Base-by-base conservation (phyloP, 2,888 invertebrate genomes). In the Pilophorus perplexus region DNA sequence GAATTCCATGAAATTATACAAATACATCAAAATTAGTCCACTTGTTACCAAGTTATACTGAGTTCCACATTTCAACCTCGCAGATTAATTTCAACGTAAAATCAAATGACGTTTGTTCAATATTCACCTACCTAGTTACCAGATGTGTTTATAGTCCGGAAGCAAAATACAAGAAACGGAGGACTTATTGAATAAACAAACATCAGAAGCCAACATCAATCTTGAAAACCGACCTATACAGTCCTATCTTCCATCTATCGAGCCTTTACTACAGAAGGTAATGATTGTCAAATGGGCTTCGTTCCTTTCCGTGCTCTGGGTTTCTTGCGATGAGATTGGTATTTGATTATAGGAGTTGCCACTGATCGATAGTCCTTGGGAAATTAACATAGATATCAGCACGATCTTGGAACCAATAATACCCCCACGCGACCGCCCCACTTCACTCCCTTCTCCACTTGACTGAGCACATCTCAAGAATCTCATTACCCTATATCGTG, bases 371-470 rank as follows among this genome's bases (percentile, higher is more conserved):
- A 37, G 54, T 12, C 54, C 54, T 54, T 54, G 54, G 54, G 5
- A 18, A 54, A 54, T 54, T 54, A 37, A 54, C 54, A 54, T 54
- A 20, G 18, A 37, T 54, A 54, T 54, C 54, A 37, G 54, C 37
- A 37, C 37, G 37, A 54, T 54, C 54, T 54, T 12, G 54, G 54
- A 54, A 54, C 54, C 54, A 54, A 54, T 54, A 54, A 54, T 54
- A 54, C 54, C 54, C 20, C 37, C 54, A 54, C 54, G 54, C 54
- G 54, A 54, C 37, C 37, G 37, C 54, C 28, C 25, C 50, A 23
- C 54, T 25, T 20, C n/a, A n/a, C n/a, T n/a, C n/a, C n/a, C n/a
- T n/a, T n/a, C n/a, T n/a, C n/a, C n/a, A n/a, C 22, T 28, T 37
- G 37, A 37, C 37, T 10, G 33, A 54, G 54, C 37, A 54, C 54